Evolutionary conservation across 2,113 vertebrate genomes (phyloP).

Genomic region (Elephantulus edwardii): DNA sequence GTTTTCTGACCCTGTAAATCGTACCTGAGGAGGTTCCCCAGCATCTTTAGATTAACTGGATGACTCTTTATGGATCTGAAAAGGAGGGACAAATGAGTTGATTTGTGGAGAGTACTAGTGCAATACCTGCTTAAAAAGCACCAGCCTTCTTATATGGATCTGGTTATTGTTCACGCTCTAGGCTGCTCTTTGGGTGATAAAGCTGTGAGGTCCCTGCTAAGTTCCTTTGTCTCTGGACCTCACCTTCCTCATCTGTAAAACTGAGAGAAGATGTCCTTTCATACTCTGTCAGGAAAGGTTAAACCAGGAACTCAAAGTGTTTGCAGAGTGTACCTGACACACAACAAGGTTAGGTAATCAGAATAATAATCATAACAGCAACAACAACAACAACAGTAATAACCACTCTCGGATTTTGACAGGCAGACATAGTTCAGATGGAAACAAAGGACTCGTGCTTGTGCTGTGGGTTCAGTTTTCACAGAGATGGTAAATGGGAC

Average conservation of each 20-base stretch:
- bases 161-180: fast-evolving
- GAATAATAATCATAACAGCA: fast-evolving
- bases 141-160: background rate
- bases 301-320: fast-evolving
- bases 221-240: background rate
- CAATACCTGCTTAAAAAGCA: background rate
- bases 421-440: background rate
- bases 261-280: fast-evolving
- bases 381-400: fast-evolving
- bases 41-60: no score
- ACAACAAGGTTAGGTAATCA: no score
- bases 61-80: no score
- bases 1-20: no score
- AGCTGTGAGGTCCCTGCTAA: no score
- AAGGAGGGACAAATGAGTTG: background rate
- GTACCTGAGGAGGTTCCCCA: no score
- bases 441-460: background rate
- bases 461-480: background rate
- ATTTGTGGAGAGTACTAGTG: fast-evolving
- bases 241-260: no score
- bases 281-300: background rate
- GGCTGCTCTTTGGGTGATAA: no score
- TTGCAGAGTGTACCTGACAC: no score
- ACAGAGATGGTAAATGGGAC: background rate
- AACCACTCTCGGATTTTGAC: fast-evolving